Evolutionary conservation across 2,113 vertebrate genomes (phyloP), one percentile per base, ranked within the genome.

Genomic region (Chunga burmeisteri): DNA sequence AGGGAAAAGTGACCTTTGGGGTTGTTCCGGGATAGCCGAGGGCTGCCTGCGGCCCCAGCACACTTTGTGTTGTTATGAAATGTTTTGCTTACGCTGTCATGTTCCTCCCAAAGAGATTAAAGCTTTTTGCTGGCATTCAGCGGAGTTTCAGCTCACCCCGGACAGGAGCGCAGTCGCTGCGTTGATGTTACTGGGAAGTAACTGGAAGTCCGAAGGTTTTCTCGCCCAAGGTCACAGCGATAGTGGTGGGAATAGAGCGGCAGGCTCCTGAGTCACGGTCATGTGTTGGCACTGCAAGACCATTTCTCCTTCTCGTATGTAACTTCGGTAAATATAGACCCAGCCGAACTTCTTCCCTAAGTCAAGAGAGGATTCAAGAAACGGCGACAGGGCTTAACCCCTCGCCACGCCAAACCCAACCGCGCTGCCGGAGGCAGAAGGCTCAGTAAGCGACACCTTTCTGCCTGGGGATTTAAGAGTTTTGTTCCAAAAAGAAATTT

Each of bases 261-360:
- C 50, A 8, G 58, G 79, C 88, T 94, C 95, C 96, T 96, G 92
- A 96, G 93, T 96, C 95, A 93, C 4, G 0, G 75, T 93, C 95
- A 86, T 73, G 94, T 93, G 94, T 11, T 92, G 86, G 75, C 91
- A 40, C 87, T 80, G 4, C 56, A 0, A 19, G 75, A 44, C 79
- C 72, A 11, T 70, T 90, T 80, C 81, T 91, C 25, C 75, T 92
- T 68, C 86, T 53, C 8, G 0, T 42, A 15, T 75, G 84, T 30
- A 74, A 92, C 63, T 77, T 22, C 63, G 34, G 90, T 81, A 91
- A 96, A 96, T 88, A 91, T 6, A 96, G 84, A 81, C 74, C 46
- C 84, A 8, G 85, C 58, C 13, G 1, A 49, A 40, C 42, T 49
- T 20, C 90, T 68, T 65, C 80, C 86, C 49, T 14, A 27, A 68